These are phyloP conservation scores for Gadopsis marmoratus DNA, from an alignment of 2,797 vertebrate species.

Conservation along the genomic window DNA sequence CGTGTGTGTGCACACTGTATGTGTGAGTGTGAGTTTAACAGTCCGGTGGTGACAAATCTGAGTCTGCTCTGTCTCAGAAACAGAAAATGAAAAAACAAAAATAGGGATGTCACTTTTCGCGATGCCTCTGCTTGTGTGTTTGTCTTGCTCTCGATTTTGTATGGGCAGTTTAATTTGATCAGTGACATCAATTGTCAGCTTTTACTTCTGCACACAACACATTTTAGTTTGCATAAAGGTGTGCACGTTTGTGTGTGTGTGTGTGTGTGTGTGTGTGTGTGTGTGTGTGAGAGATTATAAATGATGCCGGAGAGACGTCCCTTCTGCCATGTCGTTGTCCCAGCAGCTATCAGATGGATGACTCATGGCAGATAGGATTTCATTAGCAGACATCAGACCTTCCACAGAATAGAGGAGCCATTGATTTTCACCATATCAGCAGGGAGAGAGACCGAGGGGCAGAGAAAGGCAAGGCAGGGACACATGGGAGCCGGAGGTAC, in stretches of 20 bases:
- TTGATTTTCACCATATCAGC: slow-evolving; percentile 81
- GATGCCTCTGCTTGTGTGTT: not conserved
- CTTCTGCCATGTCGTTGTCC: slow-evolving; percentile 50
- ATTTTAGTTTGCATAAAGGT: slow-evolving; percentile 20
- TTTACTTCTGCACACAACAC: slow-evolving; percentile 6
- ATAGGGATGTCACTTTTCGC: not conserved
- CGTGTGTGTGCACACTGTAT: not conserved
- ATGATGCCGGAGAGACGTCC: slow-evolving; percentile 36
- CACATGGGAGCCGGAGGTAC: slow-evolving; percentile 34
- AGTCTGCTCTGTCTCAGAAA: not conserved
- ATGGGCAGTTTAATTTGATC: not conserved
- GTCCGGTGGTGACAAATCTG: not conserved
- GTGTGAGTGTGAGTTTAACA: not conserved
- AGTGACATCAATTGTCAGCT: not conserved
- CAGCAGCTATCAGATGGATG: slow-evolving; percentile 74
- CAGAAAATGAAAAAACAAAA: not conserved
- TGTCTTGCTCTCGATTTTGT: not conserved
- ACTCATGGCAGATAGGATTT: slow-evolving; percentile 84
- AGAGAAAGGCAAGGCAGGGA: slow-evolving; percentile 48
- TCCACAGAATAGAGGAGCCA: slow-evolving; percentile 75
- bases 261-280: slow-evolving; percentile 12
- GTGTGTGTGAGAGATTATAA: slow-evolving; percentile 17
- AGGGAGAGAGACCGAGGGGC: slow-evolving; percentile 39
- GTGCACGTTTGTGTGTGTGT: slow-evolving; percentile 11
- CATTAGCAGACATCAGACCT: slow-evolving; percentile 74